Evolutionary conservation across 2,797 vertebrate genomes (phyloP).

Genomic region (Smutsia temminckii): DNA sequence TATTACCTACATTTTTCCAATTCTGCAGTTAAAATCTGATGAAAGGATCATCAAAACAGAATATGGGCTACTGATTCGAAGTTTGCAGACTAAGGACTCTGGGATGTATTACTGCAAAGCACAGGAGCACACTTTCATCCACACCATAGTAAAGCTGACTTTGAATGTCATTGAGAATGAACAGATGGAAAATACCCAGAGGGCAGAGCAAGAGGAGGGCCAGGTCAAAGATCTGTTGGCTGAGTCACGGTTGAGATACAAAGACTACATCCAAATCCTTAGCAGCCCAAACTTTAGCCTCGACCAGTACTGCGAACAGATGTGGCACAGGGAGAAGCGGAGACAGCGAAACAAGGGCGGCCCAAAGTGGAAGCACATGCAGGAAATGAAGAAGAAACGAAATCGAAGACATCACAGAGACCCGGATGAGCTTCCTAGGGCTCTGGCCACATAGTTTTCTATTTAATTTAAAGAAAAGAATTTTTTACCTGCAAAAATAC

Average conservation of each 20-base stretch:
- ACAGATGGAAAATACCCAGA: conserved; percentile 90
- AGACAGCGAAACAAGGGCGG: conserved; percentile 87
- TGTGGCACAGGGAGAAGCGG: conserved; percentile 94
- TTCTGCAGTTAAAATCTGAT: conserved; percentile 90
- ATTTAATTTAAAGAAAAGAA: conserved; percentile 81
- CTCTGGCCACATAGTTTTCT: conserved; percentile 79
- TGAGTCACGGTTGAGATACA: conserved; percentile 92
- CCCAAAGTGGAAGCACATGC: conserved; percentile 97
- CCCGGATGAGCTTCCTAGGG: conserved; percentile 62
- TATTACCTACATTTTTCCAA: conserved; percentile 70
- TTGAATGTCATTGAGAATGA: conserved; percentile 92
- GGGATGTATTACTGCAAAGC: conserved; percentile 93
- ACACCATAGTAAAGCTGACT: conserved; percentile 90
- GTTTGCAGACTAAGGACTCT: conserved; percentile 89
- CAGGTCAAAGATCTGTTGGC: conserved; percentile 86
- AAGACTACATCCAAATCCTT: conserved; percentile 95
- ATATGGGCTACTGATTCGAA: conserved; percentile 94
- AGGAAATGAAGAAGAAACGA: conserved; percentile 95
- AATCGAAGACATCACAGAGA: conserved; percentile 92
- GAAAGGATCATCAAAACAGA: conserved; percentile 93
- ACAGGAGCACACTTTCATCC: conserved; percentile 94
- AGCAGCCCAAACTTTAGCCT: conserved; percentile 91
- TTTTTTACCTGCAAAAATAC: conserved; percentile 65
- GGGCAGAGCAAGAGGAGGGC: conserved; percentile 85
- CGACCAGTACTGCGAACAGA: conserved; percentile 96